Evolutionary conservation across 2,797 vertebrate species (phyloP).

Genomic region (Phoeniculus purpureus): DNA sequence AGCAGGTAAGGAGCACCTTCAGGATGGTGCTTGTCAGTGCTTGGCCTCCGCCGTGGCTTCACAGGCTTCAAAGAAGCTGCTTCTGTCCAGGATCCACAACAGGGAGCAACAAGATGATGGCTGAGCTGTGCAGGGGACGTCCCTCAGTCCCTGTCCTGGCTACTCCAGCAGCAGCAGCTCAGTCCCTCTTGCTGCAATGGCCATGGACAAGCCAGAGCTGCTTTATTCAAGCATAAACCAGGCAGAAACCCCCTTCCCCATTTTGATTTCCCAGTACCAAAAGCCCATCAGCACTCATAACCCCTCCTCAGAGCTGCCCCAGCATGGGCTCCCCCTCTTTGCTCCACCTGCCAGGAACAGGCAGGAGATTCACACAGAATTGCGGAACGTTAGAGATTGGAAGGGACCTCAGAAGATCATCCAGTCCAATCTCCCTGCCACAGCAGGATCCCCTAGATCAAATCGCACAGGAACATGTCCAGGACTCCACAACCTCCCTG

Average conservation of each 20-base stretch:
- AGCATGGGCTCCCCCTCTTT: accelerated
- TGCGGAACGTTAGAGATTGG: too few species aligned
- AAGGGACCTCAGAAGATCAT: too few species aligned
- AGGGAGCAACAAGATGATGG: too few species aligned
- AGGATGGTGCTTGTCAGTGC: not conserved
- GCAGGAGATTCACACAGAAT: too few species aligned
- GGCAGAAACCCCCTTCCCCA: not conserved
- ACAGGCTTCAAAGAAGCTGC: not conserved
- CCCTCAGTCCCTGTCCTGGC: too few species aligned
- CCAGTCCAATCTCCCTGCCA: too few species aligned
- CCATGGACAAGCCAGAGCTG: not conserved
- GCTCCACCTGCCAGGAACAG: not conserved
- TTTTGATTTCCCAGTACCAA: not conserved
- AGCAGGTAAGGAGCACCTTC: not conserved
- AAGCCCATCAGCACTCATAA: not conserved
- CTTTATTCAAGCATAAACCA: not conserved
- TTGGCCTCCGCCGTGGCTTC: not conserved
- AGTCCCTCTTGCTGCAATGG: too few species aligned
- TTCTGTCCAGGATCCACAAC: not conserved
- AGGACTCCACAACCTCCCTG: too few species aligned
- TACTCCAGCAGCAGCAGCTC: too few species aligned
- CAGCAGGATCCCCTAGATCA: too few species aligned
- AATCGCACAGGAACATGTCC: too few species aligned
- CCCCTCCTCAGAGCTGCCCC: not conserved
- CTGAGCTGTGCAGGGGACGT: too few species aligned